Conservation (phyloP, 2,797 vertebrate species). For the Rhinichthys osculus region DNA sequence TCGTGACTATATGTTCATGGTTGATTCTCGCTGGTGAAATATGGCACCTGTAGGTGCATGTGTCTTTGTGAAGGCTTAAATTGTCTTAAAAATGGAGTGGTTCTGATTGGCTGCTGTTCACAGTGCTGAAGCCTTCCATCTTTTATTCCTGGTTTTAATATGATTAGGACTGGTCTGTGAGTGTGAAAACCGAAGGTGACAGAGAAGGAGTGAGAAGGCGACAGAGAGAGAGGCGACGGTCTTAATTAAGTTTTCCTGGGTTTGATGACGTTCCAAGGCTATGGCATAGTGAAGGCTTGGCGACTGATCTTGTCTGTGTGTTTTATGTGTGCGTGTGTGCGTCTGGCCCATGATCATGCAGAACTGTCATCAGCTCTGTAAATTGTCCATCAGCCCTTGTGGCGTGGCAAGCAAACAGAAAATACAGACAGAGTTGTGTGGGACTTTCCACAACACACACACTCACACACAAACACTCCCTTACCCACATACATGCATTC, state of each 20-base stretch:
- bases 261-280: slow-evolving; percentile 83
- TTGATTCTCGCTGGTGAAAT: slow-evolving; percentile 34
- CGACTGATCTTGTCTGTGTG: slow-evolving; percentile 28
- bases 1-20: slow-evolving; percentile 16
- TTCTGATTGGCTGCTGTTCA: slow-evolving; percentile 27
- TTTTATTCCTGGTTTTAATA: slow-evolving; percentile 54
- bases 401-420: slow-evolving; percentile 77
- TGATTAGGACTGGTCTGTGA: slow-evolving; percentile 59
- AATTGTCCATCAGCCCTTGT: slow-evolving; percentile 83
- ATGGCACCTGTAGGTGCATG: slow-evolving; percentile 17
- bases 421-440: slow-evolving; percentile 73
- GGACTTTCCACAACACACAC: slow-evolving; percentile 72
- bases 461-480: slow-evolving; percentile 59
- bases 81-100: slow-evolving; percentile 16
- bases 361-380: slow-evolving; percentile 86
- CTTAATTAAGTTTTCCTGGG: slow-evolving; percentile 79
- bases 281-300: slow-evolving; percentile 53
- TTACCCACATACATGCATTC: slow-evolving; percentile 38
- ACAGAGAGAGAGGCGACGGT: slow-evolving; percentile 60
- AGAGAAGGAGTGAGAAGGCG: slow-evolving; percentile 44
- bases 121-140: slow-evolving; percentile 33
- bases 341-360: slow-evolving; percentile 88
- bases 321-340: slow-evolving; percentile 41
- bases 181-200: slow-evolving; percentile 43
- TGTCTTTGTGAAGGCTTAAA: slow-evolving; percentile 26